Evolutionary conservation across 2,888 invertebrate genomes (phyloP), one percentile per base, ranked within the genome.

Genomic region (Lymantria monacha): DNA sequence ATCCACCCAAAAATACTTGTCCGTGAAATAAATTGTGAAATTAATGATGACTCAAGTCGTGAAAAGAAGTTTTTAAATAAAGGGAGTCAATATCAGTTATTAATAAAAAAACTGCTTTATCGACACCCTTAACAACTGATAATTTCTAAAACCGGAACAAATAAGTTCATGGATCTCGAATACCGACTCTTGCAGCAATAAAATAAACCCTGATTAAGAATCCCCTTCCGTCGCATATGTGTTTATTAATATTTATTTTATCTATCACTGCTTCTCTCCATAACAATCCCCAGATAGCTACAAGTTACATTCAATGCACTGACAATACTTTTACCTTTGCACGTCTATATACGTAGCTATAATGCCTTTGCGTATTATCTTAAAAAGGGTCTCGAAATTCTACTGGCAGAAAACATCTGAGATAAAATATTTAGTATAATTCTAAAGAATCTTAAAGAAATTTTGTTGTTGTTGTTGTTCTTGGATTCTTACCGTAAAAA

Each of bases 281-380:
- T 9, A 11, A 1, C 22, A 44, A 12, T 65, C 64, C 57, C 66
- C 9, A 30, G 66, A 48, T 46, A 51, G 57, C 63, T 46, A 57
- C 52, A 50, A 50, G 11, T 42, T 48, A 51, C 42, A 49, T 51
- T 57, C 49, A 55, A 46, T 44, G 42, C 22, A 37, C 22, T 47
- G 59, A 62, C 56, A 62, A 57, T 52, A 51, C 65, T 59, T 59
- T 59, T 55, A 59, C 37, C 31, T 44, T 51, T 55, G 1, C 44
- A 5, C 22, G 22, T 22, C 22, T 22, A 50, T 51, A 49, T 48
- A 43, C 15, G 50, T 38, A 22, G 5, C 22, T 61, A 48, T 49
- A 47, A 48, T 61, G 53, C 55, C 53, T 37, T 9, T 43, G 41
- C 46, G 37, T 48, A 53, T 51, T 54, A 56, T 54, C 38, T n/a